Evolutionary conservation across 2,888 invertebrate genomes (phyloP), one percentile per base, ranked within the genome.

Genomic region (Rhabditoides inermis): DNA sequence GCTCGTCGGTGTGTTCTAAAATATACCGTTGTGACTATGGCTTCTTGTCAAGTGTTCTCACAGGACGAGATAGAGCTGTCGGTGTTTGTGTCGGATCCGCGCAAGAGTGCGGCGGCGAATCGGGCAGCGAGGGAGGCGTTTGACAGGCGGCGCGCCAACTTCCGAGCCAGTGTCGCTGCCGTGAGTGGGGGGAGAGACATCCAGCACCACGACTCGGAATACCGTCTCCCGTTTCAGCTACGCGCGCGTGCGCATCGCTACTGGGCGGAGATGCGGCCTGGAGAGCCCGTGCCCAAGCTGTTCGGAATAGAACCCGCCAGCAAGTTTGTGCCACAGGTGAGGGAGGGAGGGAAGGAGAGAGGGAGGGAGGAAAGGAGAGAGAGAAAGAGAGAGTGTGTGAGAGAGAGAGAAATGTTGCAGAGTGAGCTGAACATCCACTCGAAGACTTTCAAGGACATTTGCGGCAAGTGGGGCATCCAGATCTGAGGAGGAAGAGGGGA

Each of bases 201-300:
- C 12, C 6, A 37, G 23, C 20, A 12, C 22, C 35, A 12, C 45
- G 12, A 45, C 25, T 7, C 15, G 12, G n/a, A n/a, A n/a, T 37
- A 30, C 18, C 18, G 20, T 28, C 27, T 30, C 27, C 20, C 18
- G 20, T 60, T 66, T 50, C 49, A 70, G 69, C 56, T 66, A 18
- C 64, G 64, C n/a, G 55, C 56, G 26, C 64, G 63, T 35, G 61
- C 66, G 20, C 56, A 56, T 37, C 60, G 62, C 15, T 66, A 60
- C 23, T 70, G 69, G 69, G 53, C 51, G 18, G 57, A 61, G 25
- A 40, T 42, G 20, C 51, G 55, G 45, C 58, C 65, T 5, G 60
- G 55, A 20, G 45, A 53, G 37, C 50, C 40, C 2, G 45, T 58
- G 22, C 65, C 65, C 3, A 35, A 30, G 18, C 20, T 52, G 22